These are phyloP conservation scores for Otolemur crassicaudatus DNA, from an alignment of 2,797 vertebrate genomes.

Conservation along the genomic window DNA sequence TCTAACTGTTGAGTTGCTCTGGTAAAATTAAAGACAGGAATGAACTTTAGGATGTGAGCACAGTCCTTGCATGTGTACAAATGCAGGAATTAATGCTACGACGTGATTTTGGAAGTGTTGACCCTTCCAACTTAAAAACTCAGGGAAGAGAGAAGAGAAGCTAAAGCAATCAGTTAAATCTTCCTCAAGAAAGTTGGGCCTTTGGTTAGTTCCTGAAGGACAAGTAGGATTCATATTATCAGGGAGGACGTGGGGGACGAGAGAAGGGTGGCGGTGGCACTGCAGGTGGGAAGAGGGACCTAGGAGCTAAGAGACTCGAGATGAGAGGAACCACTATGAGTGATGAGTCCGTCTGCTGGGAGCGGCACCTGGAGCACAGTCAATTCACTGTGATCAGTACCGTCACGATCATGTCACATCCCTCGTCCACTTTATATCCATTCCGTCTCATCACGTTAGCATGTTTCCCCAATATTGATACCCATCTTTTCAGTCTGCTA, in stretches of 20 bases:
- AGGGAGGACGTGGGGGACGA: not conserved
- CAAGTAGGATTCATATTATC: not conserved
- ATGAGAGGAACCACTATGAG: not conserved
- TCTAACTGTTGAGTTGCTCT: not conserved
- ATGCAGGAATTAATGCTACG: not conserved
- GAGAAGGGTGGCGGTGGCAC: accelerated
- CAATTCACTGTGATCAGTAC: accelerated
- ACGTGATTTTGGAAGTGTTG: not conserved
- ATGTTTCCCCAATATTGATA: not conserved
- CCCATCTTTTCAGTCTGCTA: not conserved
- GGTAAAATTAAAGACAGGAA: not conserved
- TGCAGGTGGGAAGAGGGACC: no score
- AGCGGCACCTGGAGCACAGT: accelerated
- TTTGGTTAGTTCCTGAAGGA: not conserved
- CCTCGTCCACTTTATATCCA: not conserved
- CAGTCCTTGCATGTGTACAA: not conserved
- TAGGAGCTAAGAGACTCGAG: not conserved
- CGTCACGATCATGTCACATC: not conserved
- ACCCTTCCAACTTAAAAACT: not conserved
- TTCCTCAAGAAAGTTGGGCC: not conserved
- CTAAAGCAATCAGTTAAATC: not conserved
- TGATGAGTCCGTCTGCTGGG: not conserved
- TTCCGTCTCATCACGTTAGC: not conserved
- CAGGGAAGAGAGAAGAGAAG: not conserved
- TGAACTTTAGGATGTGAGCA: not conserved